Conservation (phyloP, 2,113 vertebrate species). For the Erythrocercus mccallii region DNA sequence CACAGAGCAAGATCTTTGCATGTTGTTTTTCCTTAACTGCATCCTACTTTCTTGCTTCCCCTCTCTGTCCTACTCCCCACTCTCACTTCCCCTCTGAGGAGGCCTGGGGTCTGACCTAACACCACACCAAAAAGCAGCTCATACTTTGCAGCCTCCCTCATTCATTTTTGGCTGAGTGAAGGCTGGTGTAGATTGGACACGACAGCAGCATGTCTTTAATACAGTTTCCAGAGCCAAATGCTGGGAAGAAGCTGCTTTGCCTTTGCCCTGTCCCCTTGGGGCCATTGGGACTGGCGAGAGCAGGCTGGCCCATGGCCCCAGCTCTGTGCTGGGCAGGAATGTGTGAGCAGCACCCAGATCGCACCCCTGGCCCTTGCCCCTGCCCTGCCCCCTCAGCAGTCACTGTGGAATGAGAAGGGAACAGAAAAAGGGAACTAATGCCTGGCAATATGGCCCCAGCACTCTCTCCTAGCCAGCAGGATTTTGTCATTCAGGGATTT, state of each 20-base stretch:
- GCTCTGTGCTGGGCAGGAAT: too few species aligned
- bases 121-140: neutral
- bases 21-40: neutral
- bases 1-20: neutral
- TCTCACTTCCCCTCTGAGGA: neutral
- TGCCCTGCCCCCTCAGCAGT: neutral
- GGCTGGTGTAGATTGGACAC: accelerated
- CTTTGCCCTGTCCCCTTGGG: neutral
- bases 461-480: neutral
- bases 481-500: neutral
- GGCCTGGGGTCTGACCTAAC: neutral
- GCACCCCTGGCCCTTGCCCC: neutral
- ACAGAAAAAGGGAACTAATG: neutral
- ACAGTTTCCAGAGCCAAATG: neutral
- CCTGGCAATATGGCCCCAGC: neutral
- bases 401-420: accelerated
- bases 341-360: neutral
- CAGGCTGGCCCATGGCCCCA: neutral
- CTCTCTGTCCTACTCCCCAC: neutral
- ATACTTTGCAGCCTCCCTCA: neutral
- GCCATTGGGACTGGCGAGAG: accelerated
- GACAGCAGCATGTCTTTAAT: accelerated
- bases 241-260: neutral
- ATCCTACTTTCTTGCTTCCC: neutral
- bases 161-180: neutral